These are phyloP conservation scores for Pseudomyrmex gracilis DNA, from an alignment of 1,140 invertebrate genomes.

Conservation along the genomic window DNA sequence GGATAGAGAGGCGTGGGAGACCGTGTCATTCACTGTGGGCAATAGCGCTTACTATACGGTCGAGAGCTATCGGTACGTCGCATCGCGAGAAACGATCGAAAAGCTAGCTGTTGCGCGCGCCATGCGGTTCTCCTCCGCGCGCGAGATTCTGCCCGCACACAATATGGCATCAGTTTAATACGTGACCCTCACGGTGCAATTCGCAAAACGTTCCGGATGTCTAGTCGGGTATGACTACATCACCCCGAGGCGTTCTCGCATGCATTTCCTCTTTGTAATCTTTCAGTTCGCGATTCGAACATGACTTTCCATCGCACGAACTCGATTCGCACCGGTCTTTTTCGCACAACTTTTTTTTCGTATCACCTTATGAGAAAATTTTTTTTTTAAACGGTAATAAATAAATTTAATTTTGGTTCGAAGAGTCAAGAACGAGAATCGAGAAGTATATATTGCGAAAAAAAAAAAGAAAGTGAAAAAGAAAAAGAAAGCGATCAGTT, in stretches of 20 bases:
- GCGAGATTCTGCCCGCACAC: background rate
- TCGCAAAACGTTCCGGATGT: constrained; percentile 19
- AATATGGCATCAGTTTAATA: background rate
- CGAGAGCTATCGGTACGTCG: constrained; percentile 40
- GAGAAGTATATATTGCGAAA: too few species aligned
- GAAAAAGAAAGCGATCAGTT: background rate
- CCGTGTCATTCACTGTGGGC: constrained; percentile 51
- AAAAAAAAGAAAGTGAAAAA: background rate
- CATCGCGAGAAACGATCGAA: constrained; percentile 59
- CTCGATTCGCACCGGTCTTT: background rate
- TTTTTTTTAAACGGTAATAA: too few species aligned
- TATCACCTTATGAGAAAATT: too few species aligned
- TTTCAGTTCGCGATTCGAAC: background rate
- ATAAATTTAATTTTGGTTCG: too few species aligned
- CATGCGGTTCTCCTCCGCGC: constrained; percentile 25
- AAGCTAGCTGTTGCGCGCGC: constrained; percentile 11
- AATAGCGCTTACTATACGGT: constrained; percentile 46
- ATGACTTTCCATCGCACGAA: background rate
- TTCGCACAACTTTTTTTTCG: too few species aligned
- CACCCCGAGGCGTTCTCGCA: constrained; percentile 14
- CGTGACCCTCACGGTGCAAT: constrained; percentile 40
- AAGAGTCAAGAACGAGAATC: too few species aligned
- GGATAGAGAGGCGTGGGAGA: constrained; percentile 57
- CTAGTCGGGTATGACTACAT: constrained; percentile 40
- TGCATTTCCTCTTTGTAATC: constrained; percentile 37